Evolutionary conservation across 2,113 vertebrate genomes (phyloP), one percentile per base, ranked within the genome.

Genomic region (Polypterus bichir): DNA sequence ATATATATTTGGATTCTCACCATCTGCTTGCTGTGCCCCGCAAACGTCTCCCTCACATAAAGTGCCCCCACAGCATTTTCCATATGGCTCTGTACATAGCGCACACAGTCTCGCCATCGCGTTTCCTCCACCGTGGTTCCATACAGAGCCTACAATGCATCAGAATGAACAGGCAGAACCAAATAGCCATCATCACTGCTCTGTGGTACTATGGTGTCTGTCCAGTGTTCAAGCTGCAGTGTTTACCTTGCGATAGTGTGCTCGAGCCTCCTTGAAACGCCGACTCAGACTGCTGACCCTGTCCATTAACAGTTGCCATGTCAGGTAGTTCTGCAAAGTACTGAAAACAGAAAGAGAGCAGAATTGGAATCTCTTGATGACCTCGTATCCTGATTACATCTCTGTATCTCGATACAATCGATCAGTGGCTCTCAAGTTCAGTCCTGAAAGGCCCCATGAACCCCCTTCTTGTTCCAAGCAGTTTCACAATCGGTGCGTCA

Each of bases 271-370:
- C 79, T 91, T 96, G 81, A 93, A 97, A 6, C 92, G 88, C 9
- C 83, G 88, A 59, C 92, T 97, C 72, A 98, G 66, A 74, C 88
- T 93, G 65, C 87, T 87, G 57, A 97, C 85, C 5, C 89, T 82
- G 51, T 97, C 94, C 0, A 87, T 81, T 53, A 96, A 76, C 72
- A 98, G 73, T 44, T 91, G 87, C 96, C 96, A 98, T 8, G 84
- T 88, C 77, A 97, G 82, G 75, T 97, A 98, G 84, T 98, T 98
- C 84, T 98, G 93, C 69, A 98, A 72, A 64, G 93, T 94, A 78
- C 95, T 98, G 79, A 0, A 59, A 27, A 27, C 52, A 10, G 58
- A 48, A 61, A 71, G 62, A n/a, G n/a, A 27, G 27, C 27, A 27
- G 27, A 27, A 27, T 27, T 27, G 27, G 27, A 27, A 27, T 27